phyloP scores from a whole-genome alignment of 2,113 vertebrate genomes.

The Phrynosoma blainvillii region DNA sequence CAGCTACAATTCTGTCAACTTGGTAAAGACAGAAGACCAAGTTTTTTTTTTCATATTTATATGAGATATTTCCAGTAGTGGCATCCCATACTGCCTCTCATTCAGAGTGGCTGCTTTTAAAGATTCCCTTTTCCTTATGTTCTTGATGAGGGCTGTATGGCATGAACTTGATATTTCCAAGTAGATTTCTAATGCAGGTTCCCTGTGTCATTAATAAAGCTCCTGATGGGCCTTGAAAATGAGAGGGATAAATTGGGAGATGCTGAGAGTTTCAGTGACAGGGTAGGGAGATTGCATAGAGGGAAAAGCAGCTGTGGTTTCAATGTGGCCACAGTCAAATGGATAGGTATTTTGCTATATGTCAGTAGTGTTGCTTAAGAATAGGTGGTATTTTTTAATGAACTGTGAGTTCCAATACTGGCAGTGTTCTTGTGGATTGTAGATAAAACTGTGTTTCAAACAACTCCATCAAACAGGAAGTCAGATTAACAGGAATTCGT shows the following conservation, averaged over 20 bases:
- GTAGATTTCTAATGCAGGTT: not conserved
- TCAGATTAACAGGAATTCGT: slow-evolving; percentile 46
- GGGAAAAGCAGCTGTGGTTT: not conserved
- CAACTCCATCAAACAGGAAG: slow-evolving; percentile 40
- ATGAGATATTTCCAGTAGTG: too few species aligned
- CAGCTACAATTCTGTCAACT: not conserved
- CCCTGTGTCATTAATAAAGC: too few species aligned
- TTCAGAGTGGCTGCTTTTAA: too few species aligned
- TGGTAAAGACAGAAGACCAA: not conserved
- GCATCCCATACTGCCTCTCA: not conserved
- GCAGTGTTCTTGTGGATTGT: fast-evolving
- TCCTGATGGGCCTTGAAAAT: not conserved
- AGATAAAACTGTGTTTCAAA: slow-evolving; percentile 11
- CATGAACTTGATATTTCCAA: not conserved
- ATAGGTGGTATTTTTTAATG: not conserved
- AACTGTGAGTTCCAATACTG: not conserved
- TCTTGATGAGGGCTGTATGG: not conserved
- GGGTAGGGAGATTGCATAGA: too few species aligned
- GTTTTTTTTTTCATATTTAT: not conserved
- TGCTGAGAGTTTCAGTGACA: not conserved
- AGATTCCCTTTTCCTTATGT: not conserved
- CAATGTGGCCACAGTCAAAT: not conserved
- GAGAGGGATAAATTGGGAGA: not conserved
- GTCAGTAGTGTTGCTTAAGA: not conserved
- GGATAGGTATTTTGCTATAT: not conserved